A percentile compares a stretch with the other conserved stretches of the same genome.
These are phyloP conservation scores for Mesorhabditis sp. DNA, from an alignment of 2,888 invertebrate genomes.

Conservation along the genomic window DNA sequence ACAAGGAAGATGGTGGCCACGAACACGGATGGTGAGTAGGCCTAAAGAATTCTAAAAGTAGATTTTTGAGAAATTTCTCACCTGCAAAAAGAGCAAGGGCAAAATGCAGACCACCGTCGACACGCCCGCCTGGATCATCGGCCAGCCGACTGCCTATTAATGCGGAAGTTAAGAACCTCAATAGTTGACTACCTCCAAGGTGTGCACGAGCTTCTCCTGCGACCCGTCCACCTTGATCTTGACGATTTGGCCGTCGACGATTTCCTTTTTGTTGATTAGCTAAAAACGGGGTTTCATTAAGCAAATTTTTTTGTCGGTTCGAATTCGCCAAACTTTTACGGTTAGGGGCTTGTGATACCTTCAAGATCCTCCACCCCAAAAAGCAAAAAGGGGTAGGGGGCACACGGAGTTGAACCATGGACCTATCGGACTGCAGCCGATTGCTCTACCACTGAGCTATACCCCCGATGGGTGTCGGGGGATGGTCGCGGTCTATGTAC, in stretches of 20 bases:
- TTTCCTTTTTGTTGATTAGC: constrained; percentile 44
- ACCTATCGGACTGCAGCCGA: constrained; percentile 52
- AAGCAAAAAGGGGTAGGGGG: background rate
- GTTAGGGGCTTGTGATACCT: background rate
- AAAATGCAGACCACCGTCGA: constrained; percentile 53
- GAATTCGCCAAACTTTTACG: background rate
- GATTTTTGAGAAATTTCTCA: constrained; percentile 11
- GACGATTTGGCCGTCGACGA: constrained; percentile 37
- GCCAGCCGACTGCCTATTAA: constrained; percentile 50
- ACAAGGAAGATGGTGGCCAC: constrained; percentile 53
- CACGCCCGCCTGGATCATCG: constrained; percentile 55
- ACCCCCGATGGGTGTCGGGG: constrained; percentile 15
- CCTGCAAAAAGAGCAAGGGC: constrained; percentile 46
- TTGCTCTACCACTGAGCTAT: constrained; percentile 51
- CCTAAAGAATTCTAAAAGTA: constrained; percentile 19
- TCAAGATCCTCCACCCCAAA: constrained; percentile 5
- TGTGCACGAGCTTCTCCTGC: constrained; percentile 44
- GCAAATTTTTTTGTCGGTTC: constrained; percentile 4
- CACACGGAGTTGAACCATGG: constrained; percentile 35
- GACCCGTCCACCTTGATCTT: constrained; percentile 43
- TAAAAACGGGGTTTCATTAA: constrained; percentile 15
- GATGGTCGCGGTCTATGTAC: too few relatives aligned
- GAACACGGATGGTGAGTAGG: constrained; percentile 54
- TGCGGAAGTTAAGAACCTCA: background rate
- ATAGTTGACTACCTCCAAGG: constrained; percentile 20